Conservation (phyloP, 2,888 invertebrate species). For the Arrhopalites spinosus region DNA sequence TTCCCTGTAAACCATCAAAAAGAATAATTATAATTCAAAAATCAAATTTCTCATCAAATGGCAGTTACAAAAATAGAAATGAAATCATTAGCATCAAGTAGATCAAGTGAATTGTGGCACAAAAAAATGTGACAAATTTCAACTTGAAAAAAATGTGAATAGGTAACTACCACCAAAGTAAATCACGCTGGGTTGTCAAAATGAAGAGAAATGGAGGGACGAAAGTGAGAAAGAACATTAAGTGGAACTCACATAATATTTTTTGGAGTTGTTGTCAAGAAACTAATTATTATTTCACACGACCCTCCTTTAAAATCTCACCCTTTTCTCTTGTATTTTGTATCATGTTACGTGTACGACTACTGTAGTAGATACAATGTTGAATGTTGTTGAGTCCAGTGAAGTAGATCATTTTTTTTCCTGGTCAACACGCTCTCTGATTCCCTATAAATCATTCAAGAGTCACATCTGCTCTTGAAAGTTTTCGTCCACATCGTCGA, state of each 20-base stretch:
- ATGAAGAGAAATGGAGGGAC: too few species aligned
- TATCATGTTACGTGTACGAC: neutral
- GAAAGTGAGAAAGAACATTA: too few species aligned
- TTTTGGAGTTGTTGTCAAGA: too few species aligned
- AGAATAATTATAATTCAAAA: neutral
- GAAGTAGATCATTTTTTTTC: neutral
- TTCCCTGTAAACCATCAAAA: conserved; percentile 71
- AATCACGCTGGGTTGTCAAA: too few species aligned
- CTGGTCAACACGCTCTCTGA: conserved; percentile 17
- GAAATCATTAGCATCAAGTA: neutral
- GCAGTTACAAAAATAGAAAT: neutral
- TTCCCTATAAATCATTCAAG: conserved; percentile 40
- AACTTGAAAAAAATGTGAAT: too few species aligned
- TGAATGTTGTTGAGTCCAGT: too few species aligned
- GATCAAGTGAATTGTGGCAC: neutral
- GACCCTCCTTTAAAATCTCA: neutral
- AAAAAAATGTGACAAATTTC: too few species aligned
- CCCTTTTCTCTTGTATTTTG: neutral
- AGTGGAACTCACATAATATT: too few species aligned
- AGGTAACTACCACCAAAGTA: too few species aligned
- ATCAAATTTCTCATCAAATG: neutral
- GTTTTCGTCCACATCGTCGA: conserved; percentile 16
- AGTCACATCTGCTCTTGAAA: conserved; percentile 43
- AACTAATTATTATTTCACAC: too few species aligned
- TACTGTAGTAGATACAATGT: neutral